These are phyloP conservation scores for Melanostigma gelatinosum DNA, from an alignment of 2,113 vertebrate species.

Conservation along the genomic window DNA sequence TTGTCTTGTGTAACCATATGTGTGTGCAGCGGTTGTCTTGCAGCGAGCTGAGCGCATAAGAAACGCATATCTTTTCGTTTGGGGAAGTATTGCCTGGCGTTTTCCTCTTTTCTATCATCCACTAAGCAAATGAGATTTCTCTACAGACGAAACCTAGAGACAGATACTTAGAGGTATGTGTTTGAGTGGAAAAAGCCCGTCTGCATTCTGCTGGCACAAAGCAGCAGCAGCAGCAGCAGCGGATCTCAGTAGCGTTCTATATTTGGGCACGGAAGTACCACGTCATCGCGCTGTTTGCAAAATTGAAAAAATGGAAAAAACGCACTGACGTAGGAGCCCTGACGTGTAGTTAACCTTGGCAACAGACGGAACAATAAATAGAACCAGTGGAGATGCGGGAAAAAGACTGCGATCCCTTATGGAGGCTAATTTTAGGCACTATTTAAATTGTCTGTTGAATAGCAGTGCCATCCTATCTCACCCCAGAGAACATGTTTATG, in stretches of 20 bases:
- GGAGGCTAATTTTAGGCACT: slow-evolving; percentile 46
- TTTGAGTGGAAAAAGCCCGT: neutral
- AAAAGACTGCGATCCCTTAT: slow-evolving; percentile 55
- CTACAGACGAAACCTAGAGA: neutral
- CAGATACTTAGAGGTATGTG: too few relatives aligned
- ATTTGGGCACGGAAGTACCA: slow-evolving; percentile 78
- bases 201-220: slow-evolving; percentile 4
- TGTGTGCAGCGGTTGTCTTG: slow-evolving; percentile 1
- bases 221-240: neutral
- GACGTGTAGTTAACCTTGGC: slow-evolving; percentile 78
- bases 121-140: neutral
- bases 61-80: neutral
- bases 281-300: slow-evolving; percentile 73
- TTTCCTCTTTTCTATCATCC: neutral
- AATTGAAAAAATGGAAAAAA: slow-evolving; percentile 70
- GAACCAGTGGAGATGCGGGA: slow-evolving; percentile 58
- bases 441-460: slow-evolving; percentile 40
- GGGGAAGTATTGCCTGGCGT: neutral
- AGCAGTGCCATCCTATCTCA: neutral
- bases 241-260: slow-evolving; percentile 39
- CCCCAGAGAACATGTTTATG: neutral
- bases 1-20: slow-evolving; percentile 22
- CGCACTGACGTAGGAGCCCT: slow-evolving; percentile 77
- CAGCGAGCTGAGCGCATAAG: neutral
- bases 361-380: slow-evolving; percentile 83